phyloP scores from a whole-genome alignment of 2,113 vertebrate genomes.

The Sander vitreus region DNA sequence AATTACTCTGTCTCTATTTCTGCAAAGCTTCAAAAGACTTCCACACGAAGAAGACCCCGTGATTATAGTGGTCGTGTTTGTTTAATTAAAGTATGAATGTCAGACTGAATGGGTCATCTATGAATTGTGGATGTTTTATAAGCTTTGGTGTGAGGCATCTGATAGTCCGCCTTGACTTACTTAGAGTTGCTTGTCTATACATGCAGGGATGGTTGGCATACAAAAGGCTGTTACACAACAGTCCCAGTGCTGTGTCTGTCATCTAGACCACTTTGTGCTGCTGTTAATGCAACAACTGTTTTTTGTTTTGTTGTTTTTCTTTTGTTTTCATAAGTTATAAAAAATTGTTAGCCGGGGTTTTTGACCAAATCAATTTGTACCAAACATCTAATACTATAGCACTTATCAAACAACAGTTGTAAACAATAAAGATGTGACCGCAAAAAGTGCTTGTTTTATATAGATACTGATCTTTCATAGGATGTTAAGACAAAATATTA shows the following conservation, averaged over 20 bases:
- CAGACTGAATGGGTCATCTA: constrained; percentile 59
- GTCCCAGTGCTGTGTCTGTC: constrained; percentile 43
- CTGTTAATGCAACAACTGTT: constrained; percentile 29
- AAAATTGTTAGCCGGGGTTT: not conserved
- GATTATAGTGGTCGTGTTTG: constrained; percentile 72
- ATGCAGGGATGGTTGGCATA: constrained; percentile 40
- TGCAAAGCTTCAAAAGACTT: constrained; percentile 71
- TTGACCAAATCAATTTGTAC: not conserved
- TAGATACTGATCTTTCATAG: not conserved
- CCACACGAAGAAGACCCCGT: constrained; percentile 38
- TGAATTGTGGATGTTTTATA: constrained; percentile 57
- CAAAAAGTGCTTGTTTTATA: not conserved
- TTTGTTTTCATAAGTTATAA: constrained; percentile 21
- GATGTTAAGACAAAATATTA: not conserved
- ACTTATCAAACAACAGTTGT: not conserved
- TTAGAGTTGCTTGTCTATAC: constrained; percentile 56
- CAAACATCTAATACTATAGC: not conserved
- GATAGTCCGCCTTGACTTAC: constrained; percentile 34
- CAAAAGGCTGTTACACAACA: constrained; percentile 50
- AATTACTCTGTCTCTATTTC: constrained; percentile 76
- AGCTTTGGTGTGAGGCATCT: constrained; percentile 42
- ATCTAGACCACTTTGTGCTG: constrained; percentile 28
- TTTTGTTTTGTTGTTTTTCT: constrained; percentile 36
- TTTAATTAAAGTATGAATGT: constrained; percentile 65
- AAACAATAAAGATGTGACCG: not conserved